phyloP scores from a whole-genome alignment of 1,140 invertebrate species.

The Pachypeltis micranthus region DNA sequence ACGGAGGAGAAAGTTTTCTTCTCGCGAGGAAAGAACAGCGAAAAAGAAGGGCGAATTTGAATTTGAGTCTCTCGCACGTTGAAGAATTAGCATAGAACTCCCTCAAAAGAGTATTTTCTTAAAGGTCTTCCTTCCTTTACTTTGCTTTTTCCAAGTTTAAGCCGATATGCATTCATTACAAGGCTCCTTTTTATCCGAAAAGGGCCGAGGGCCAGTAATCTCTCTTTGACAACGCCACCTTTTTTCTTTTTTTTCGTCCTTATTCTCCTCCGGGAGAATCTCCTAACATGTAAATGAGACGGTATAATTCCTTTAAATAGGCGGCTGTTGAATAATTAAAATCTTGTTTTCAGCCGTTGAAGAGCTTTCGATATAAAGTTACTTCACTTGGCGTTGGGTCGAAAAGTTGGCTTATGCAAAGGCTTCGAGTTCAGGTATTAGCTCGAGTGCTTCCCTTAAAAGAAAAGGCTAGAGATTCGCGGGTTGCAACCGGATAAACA shows the following conservation, averaged over 20 bases:
- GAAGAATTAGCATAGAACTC: slow-evolving; percentile 20
- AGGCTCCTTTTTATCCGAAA: slow-evolving; percentile 9
- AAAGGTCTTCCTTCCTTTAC: slow-evolving; percentile 9
- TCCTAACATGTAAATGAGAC: slow-evolving; percentile 20
- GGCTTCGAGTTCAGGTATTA: too few species aligned
- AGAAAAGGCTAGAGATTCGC: too few species aligned
- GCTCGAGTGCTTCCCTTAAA: too few species aligned
- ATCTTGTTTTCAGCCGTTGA: neutral
- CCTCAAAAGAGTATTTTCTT: slow-evolving; percentile 20
- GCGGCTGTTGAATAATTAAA: slow-evolving; percentile 20
- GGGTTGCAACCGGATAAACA: too few species aligned
- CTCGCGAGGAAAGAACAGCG: neutral
- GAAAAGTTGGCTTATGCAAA: too few species aligned
- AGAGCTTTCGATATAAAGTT: neutral
- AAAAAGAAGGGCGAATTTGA: slow-evolving; percentile 11
- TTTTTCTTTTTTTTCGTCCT: slow-evolving; percentile 7
- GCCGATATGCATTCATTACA: slow-evolving; percentile 23
- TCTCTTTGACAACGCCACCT: slow-evolving; percentile 19
- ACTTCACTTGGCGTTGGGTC: too few species aligned
- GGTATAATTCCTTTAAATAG: slow-evolving; percentile 19
- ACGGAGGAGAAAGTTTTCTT: slow-evolving; percentile 1
- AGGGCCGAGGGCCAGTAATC: slow-evolving; percentile 13
- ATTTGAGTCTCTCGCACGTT: slow-evolving; percentile 14
- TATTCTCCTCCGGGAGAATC: slow-evolving; percentile 5
- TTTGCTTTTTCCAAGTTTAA: slow-evolving; percentile 19